These are phyloP conservation scores for Leptinotarsa juncta DNA, from an alignment of 2,888 invertebrate species.

Conservation along the genomic window DNA sequence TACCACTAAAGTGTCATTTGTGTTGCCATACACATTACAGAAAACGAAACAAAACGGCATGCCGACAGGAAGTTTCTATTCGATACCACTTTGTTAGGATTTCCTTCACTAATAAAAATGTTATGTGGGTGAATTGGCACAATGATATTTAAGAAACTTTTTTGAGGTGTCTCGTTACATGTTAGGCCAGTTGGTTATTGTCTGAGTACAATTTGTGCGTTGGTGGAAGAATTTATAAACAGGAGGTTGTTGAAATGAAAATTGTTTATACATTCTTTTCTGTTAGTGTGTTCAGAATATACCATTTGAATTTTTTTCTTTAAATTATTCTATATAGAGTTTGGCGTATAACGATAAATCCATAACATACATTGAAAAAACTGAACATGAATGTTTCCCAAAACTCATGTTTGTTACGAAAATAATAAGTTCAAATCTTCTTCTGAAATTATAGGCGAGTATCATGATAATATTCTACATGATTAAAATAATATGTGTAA, in stretches of 20 bases:
- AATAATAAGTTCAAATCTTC: constrained; percentile 16
- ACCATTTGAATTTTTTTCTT: no score
- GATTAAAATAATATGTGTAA: constrained; percentile 29
- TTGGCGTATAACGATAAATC: no score
- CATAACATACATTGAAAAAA: neutral
- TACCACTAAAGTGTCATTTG: constrained; percentile 36
- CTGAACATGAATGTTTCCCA: neutral
- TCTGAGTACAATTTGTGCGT: neutral
- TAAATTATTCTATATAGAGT: no score
- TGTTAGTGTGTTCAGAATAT: no score
- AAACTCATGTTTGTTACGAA: constrained; percentile 10
- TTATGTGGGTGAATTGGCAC: constrained; percentile 29
- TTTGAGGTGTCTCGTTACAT: constrained; percentile 27
- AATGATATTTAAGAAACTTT: constrained; percentile 28
- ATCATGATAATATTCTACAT: constrained; percentile 15
- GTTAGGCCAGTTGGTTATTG: constrained; percentile 22
- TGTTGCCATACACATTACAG: constrained; percentile 30
- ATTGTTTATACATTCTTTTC: no score
- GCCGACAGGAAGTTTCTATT: constrained; percentile 45
- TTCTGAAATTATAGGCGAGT: constrained; percentile 21
- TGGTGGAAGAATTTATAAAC: neutral
- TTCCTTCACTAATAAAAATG: constrained; percentile 34
- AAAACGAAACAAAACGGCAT: constrained; percentile 32
- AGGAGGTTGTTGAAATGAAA: neutral
- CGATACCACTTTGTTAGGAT: constrained; percentile 38